Percentiles rank a stretch among this genome's conserved stretches.
phyloP scores from a whole-genome alignment of 1,140 invertebrate genomes.

The Saccostrea glomerata region DNA sequence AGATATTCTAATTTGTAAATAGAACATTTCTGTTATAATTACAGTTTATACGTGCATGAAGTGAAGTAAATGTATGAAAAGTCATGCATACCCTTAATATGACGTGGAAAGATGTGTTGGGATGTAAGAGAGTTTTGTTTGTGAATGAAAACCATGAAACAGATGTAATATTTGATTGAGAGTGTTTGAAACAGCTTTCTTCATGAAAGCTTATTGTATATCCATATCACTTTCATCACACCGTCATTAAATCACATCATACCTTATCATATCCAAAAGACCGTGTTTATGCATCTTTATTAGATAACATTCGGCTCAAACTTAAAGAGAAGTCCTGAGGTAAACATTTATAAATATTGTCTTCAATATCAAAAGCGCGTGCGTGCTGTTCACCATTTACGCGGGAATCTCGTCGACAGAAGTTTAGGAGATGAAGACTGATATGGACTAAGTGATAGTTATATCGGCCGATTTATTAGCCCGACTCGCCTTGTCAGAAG shows the following conservation, averaged over 20 bases:
- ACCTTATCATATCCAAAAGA: slow-evolving; percentile 37
- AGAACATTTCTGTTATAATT: neutral
- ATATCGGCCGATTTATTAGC: slow-evolving; percentile 35
- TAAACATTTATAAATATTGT: slow-evolving; percentile 39
- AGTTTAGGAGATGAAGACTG: slow-evolving; percentile 31
- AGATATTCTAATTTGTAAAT: too few relatives aligned
- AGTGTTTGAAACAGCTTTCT: slow-evolving; percentile 22
- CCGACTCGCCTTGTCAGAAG: neutral
- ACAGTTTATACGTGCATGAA: neutral
- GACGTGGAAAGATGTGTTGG: neutral
- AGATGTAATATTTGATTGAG: slow-evolving; percentile 22
- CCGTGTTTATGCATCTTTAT: slow-evolving; percentile 23
- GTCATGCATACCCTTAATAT: neutral
- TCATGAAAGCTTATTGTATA: neutral
- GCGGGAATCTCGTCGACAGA: slow-evolving; percentile 16
- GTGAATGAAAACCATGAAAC: neutral
- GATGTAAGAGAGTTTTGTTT: slow-evolving; percentile 2
- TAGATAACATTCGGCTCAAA: slow-evolving; percentile 7
- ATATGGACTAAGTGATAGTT: slow-evolving; percentile 9
- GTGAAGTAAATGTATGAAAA: neutral
- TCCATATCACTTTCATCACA: slow-evolving; percentile 21
- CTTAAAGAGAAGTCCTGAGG: neutral
- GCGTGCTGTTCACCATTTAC: slow-evolving; percentile 25
- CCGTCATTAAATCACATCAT: slow-evolving; percentile 21
- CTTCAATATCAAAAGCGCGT: slow-evolving; percentile 33